Evolutionary conservation across 2,113 vertebrate species (phyloP), one percentile per base, ranked within the genome.

Genomic region (Shinisaurus crocodilurus): DNA sequence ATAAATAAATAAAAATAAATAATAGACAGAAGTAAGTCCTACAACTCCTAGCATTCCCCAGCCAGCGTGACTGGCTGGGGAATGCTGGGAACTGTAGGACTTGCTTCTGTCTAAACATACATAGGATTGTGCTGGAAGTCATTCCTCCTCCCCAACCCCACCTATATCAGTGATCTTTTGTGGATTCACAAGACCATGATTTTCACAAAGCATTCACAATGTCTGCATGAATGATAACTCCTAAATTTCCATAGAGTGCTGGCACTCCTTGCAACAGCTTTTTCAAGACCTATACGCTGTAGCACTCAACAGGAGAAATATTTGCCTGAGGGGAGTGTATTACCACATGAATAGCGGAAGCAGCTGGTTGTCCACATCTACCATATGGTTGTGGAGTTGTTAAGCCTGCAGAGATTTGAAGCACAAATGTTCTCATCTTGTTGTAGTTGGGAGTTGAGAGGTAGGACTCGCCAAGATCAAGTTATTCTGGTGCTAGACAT

Each of bases 321-420:
- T 74, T 37, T 74, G 45, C 45, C 34, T 50, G 23, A n/a, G 69
- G 32, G 45, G 32, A 12, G 3, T 86, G 74, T 72, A 50, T 54
- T 54, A n/a, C 70, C 48, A n/a, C 45, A 72, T 67, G 23, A 43
- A 65, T 82, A 25, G 12, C 40, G 45, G 63, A 32, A 37, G 12
- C 43, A 29, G 75, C 48, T 67, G 79, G 81, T 50, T 82, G 90
- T 88, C 89, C 89, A 88, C 67, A 9, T 75, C 82, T 9, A 45
- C 9, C 34, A 0, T 77, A 34, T 40, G 37, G 37, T 54, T 86
- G 34, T 83, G 79, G 72, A 91, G 0, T 45, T 86, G 50, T 63
- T n/a, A 85, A 75, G 43, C 48, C 25, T 57, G 3, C 5, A 37
- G 29, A 57, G 60, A 77, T 83, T 40, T 93, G 77, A 92, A 43